These are phyloP conservation scores for Caranx melampygus DNA, from an alignment of 2,113 vertebrate species.

Conservation along the genomic window DNA sequence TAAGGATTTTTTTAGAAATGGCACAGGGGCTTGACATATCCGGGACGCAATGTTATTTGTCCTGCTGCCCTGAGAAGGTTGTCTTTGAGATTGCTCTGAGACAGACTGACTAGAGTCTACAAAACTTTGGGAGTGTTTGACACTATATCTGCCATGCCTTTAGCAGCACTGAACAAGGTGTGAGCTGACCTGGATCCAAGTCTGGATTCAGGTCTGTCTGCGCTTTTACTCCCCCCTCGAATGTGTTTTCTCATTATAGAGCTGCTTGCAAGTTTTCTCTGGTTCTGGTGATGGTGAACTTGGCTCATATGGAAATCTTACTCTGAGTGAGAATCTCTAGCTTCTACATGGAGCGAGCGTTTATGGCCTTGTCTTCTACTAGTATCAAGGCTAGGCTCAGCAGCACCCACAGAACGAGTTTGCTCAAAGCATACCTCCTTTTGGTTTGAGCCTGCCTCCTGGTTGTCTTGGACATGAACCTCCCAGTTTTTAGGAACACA, in stretches of 20 bases:
- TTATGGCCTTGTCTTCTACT: slow-evolving; percentile 41
- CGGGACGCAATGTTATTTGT: slow-evolving; percentile 79
- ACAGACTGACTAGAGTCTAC: slow-evolving; percentile 56
- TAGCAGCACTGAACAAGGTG: slow-evolving; percentile 73
- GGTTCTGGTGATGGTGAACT: slow-evolving; percentile 39
- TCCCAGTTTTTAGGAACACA: slow-evolving; percentile 81
- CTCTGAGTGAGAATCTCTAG: slow-evolving; percentile 52
- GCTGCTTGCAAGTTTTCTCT: slow-evolving; percentile 73
- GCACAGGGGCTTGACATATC: slow-evolving; percentile 79
- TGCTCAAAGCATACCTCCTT: slow-evolving; percentile 45
- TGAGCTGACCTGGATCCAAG: slow-evolving; percentile 62
- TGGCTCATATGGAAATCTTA: slow-evolving; percentile 65
- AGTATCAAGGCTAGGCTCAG: slow-evolving; percentile 23
- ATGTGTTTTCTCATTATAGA: slow-evolving; percentile 74
- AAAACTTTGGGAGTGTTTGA: slow-evolving; percentile 67
- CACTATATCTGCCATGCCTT: slow-evolving; percentile 70
- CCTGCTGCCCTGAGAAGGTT: slow-evolving; percentile 70
- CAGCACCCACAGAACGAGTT: neutral
- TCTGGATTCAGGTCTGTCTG: slow-evolving; percentile 63
- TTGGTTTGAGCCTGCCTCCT: slow-evolving; percentile 19
- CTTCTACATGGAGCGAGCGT: slow-evolving; percentile 30
- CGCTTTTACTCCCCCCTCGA: slow-evolving; percentile 40
- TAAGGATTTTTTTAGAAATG: slow-evolving; percentile 83
- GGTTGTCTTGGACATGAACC: slow-evolving; percentile 69
- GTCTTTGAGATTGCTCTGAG: slow-evolving; percentile 71